Conservation (phyloP, 2,888 invertebrate species). For the Dendrolimus houi region DNA sequence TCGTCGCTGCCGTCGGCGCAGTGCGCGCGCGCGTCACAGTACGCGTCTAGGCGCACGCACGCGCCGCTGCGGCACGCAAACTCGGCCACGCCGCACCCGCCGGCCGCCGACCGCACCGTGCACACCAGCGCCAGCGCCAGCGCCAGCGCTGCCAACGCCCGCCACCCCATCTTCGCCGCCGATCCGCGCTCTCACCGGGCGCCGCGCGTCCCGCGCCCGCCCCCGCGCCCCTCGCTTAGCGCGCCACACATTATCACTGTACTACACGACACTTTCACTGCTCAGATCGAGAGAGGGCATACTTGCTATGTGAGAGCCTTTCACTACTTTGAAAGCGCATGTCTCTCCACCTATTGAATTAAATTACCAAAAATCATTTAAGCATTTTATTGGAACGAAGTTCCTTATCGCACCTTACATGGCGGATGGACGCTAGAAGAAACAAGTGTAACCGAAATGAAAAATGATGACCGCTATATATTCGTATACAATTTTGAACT, state of each 20-base stretch:
- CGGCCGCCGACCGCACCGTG: constrained; percentile 34
- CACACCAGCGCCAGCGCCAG: too few relatives aligned
- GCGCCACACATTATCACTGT: not conserved
- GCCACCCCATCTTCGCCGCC: constrained; percentile 4
- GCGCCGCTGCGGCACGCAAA: constrained; percentile 76
- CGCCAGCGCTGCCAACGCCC: constrained; percentile 7
- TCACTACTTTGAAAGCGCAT: not conserved
- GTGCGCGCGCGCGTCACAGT: constrained; percentile 90
- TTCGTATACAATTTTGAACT: too few relatives aligned
- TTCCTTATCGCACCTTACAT: too few relatives aligned
- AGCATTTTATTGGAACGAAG: not conserved
- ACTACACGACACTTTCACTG: not conserved
- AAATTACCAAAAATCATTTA: not conserved
- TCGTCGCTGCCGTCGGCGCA: constrained; percentile 92
- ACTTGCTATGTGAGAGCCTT: not conserved
- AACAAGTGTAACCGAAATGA: too few relatives aligned
- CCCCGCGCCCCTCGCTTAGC: not conserved
- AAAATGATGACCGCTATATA: too few relatives aligned
- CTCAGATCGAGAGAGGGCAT: not conserved
- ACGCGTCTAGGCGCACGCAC: constrained; percentile 90
- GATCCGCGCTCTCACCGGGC: constrained; percentile 4
- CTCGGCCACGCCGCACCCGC: constrained; percentile 57
- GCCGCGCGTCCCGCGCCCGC: constrained; percentile 2
- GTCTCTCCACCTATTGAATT: constrained; percentile 1
- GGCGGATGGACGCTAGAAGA: too few relatives aligned